Conservation (phyloP, 1,140 invertebrate species). For the Brevipalpus yothersi region DNA sequence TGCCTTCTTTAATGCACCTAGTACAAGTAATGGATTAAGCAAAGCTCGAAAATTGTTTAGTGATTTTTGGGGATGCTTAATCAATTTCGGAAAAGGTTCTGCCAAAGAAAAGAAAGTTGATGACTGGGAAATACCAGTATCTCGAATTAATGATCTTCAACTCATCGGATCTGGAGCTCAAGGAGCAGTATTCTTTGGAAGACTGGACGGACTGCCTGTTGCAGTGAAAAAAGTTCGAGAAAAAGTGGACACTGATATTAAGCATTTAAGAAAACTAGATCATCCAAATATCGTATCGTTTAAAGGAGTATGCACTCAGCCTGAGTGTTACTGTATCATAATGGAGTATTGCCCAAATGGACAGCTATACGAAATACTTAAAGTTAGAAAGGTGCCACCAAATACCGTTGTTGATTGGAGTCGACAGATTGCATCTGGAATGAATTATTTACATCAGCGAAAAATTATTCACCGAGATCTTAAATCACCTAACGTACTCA, state of each 20-base stretch:
- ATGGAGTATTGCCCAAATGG: conserved; percentile 97
- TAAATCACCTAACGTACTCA: conserved; percentile 26
- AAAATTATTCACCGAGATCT: conserved; percentile 95
- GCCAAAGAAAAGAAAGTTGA: conserved; percentile 18
- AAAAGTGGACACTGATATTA: conserved; percentile 78
- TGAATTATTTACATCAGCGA: conserved; percentile 82
- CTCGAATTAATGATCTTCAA: conserved; percentile 63
- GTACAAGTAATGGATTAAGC: neutral
- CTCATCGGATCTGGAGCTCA: conserved; percentile 89
- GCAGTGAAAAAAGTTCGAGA: conserved; percentile 91
- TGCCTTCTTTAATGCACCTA: neutral
- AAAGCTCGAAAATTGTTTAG: conserved; percentile 37
- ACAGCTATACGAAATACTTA: conserved; percentile 67
- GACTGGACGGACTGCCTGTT: conserved; percentile 33
- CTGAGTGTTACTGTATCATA: conserved; percentile 81
- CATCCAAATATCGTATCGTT: conserved; percentile 93
- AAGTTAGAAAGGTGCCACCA: conserved; percentile 51
- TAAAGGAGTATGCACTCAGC: conserved; percentile 70
- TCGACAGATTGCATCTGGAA: conserved; percentile 80
- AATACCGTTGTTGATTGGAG: conserved; percentile 65
- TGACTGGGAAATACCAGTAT: conserved; percentile 85
- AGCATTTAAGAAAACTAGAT: conserved; percentile 73
- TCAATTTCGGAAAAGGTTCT: conserved; percentile 47
- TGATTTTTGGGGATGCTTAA: conserved; percentile 55
- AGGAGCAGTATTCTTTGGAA: conserved; percentile 79